Base-by-base conservation (phyloP, 64 coral and sea anemone genomes). In the Dendronephthya gigantea region DNA sequence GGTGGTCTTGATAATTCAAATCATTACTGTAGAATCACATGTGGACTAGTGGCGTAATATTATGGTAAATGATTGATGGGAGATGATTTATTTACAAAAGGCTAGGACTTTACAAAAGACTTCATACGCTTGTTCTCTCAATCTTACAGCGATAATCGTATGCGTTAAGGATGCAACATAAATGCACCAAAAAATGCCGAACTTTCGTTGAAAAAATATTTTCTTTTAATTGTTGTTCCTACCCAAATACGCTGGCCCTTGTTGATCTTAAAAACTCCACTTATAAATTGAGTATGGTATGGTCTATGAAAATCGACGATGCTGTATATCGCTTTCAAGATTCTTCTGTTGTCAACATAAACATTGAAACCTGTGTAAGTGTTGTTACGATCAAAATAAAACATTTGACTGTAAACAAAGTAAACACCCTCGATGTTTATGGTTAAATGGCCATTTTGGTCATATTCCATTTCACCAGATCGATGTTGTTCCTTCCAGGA, bases 351-450 rank as follows among this genome's bases (percentile, higher is more conserved):
- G 50, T 98, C 93, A 13, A 91, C 68, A 37, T 91, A 84, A 0
- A 92, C 93, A 48, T 91, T 90, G 90, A 93, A 92, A 10, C 89
- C 89, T 76, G 93, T 93, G 72, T 84, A 86, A 30, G 88, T 75
- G 1, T 79, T 91, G 9, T 35, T 88, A 5, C 95, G 90, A 69
- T 98, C 95, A 45, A 90, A 88, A 43, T 98, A 98, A n/a, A 93
- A 98, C 84, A 98, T 98, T 81, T 98, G 95, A 30, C 92, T 93
- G 85, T 98, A 98, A 47, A 98, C 82, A 79, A 90, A 93, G 87
- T 98, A 98, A 25, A 86, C 91, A 14, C 95, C 95, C 56, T 92
- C 49, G 35, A 84, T 41, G 31, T 82, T 87, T 22, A 93, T 36
- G 4, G 65, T 66, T 29, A 93, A 25, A 32, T 83, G 52, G 22